phyloP scores from a whole-genome alignment of 2,888 invertebrate species.

The Caradrina kadenii region DNA sequence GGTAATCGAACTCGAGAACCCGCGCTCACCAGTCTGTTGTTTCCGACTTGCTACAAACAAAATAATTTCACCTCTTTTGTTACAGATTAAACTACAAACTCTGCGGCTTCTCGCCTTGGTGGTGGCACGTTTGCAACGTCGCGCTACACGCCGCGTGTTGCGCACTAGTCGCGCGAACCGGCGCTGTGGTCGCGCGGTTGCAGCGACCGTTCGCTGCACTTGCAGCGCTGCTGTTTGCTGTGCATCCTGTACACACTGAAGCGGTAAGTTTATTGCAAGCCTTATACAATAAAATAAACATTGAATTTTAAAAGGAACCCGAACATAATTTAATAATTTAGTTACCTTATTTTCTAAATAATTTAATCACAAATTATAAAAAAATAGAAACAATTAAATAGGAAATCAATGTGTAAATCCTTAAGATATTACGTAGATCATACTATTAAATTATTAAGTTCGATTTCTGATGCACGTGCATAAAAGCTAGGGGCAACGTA shows the following conservation, averaged over 20 bases:
- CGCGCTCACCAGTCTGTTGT: too few relatives aligned
- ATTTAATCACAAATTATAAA: too few relatives aligned
- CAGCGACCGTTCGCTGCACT: slow-evolving; percentile 93
- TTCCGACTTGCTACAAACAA: not conserved
- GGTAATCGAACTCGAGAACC: too few relatives aligned
- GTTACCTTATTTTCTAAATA: too few relatives aligned
- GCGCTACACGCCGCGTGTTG: slow-evolving; percentile 94
- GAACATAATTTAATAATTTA: too few relatives aligned
- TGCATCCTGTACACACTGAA: slow-evolving; percentile 97
- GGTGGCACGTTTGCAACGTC: slow-evolving; percentile 96
- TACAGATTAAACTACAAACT: slow-evolving; percentile 94
- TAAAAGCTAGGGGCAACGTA: not conserved
- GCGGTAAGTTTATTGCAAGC: slow-evolving; percentile 92
- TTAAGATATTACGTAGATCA: too few relatives aligned
- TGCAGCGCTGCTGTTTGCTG: slow-evolving; percentile 94
- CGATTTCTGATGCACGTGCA: not conserved
- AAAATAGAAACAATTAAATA: too few relatives aligned
- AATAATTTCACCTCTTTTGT: slow-evolving; percentile 64
- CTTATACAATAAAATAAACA: not conserved
- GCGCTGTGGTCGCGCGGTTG: slow-evolving; percentile 92
- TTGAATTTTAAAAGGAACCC: too few relatives aligned
- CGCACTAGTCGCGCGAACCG: slow-evolving; percentile 93
- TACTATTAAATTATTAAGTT: too few relatives aligned
- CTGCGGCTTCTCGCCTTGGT: slow-evolving; percentile 93
- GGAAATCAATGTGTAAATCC: too few relatives aligned